Percentiles rank a stretch among this genome's conserved stretches.
Evolutionary conservation across 2,888 invertebrate genomes (phyloP).

Genomic region (Mesodorylaimus sp.): DNA sequence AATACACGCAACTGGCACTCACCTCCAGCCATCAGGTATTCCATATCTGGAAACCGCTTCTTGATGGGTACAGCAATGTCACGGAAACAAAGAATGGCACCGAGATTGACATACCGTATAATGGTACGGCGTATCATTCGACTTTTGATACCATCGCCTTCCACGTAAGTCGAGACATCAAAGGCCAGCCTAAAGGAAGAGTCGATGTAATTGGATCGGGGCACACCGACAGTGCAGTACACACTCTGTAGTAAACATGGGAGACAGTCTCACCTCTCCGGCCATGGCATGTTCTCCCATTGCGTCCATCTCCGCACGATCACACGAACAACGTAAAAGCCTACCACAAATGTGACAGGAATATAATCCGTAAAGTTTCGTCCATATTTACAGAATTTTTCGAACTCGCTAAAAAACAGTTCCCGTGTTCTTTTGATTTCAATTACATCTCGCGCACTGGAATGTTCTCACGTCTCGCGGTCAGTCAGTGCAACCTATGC

Average conservation of each 20-base stretch:
- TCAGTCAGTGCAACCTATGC: no score
- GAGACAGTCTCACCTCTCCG: background rate
- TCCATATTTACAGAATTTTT: background rate
- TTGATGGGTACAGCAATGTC: background rate
- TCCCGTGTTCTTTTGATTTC: no score
- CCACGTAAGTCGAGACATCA: background rate
- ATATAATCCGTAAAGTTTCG: background rate
- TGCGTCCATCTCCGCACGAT: background rate
- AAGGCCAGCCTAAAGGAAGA: no score
- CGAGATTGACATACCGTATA: background rate
- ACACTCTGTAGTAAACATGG: no score
- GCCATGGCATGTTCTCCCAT: constrained; percentile 4
- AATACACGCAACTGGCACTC: no score
- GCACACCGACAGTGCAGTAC: no score
- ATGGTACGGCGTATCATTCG: background rate
- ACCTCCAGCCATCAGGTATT: background rate
- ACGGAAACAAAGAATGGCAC: background rate
- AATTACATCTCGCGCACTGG: no score
- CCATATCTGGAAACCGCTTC: background rate
- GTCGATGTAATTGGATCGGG: no score
- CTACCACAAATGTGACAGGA: constrained; percentile 1
- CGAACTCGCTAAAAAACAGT: constrained; percentile 1
- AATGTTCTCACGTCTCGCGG: no score
- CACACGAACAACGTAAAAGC: constrained; percentile 1
- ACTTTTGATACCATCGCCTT: background rate